Evolutionary conservation across 1,140 invertebrate genomes (phyloP).

Genomic region (Drosophila ercepeae): DNA sequence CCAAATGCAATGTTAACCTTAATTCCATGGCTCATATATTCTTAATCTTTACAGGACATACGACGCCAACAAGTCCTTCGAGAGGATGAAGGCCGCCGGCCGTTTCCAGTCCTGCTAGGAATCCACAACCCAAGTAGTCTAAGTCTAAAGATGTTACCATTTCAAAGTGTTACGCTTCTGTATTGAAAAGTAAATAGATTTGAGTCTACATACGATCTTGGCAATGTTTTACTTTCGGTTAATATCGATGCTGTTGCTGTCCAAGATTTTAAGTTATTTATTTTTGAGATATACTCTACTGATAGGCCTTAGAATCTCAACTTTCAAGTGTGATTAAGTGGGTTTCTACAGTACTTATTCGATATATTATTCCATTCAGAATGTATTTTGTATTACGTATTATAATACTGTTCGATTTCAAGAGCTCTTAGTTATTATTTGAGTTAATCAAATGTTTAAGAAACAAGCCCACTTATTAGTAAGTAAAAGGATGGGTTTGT

Average conservation of each 20-base stretch:
- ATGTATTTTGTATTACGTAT: no score
- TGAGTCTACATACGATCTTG: constrained; percentile 42
- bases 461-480: no score
- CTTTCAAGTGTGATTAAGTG: background rate
- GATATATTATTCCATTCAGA: no score
- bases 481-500: no score
- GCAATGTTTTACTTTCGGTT: constrained; percentile 35
- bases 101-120: constrained; percentile 84
- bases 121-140: constrained; percentile 45
- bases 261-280: background rate
- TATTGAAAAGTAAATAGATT: constrained; percentile 73
- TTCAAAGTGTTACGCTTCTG: constrained; percentile 49
- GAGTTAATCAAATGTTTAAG: no score
- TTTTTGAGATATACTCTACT: no score
- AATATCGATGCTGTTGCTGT: no score
- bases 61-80: constrained; percentile 85
- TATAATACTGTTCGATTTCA: no score
- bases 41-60: constrained; percentile 84
- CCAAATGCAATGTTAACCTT: background rate
- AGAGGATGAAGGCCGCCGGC: constrained; percentile 85
- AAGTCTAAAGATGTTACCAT: constrained; percentile 66
- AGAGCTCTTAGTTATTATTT: no score
- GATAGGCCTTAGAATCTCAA: background rate
- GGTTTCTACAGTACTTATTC: no score
- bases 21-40: background rate